These are phyloP conservation scores for Halcyon smyrnensis DNA, from an alignment of 2,797 vertebrate genomes.

Conservation along the genomic window DNA sequence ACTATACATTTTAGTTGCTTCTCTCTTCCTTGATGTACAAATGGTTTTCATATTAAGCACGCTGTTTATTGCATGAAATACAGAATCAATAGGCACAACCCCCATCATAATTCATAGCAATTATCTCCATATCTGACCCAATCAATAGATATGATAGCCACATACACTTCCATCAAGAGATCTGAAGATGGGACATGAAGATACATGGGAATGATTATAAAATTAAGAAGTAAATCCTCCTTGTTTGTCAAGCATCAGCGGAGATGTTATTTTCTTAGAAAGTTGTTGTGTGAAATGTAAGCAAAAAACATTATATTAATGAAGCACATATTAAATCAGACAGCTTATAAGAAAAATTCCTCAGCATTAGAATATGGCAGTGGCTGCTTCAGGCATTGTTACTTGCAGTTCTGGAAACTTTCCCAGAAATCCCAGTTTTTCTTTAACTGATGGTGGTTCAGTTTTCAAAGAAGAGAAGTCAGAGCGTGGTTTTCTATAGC, in stretches of 20 bases:
- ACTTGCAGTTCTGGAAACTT: conserved; percentile 11
- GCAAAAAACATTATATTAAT: background rate
- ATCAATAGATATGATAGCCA: background rate
- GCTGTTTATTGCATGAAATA: background rate
- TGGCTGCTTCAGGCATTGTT: conserved; percentile 1
- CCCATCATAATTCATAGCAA: background rate
- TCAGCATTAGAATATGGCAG: background rate
- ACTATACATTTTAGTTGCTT: background rate
- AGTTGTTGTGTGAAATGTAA: background rate
- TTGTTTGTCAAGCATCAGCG: background rate
- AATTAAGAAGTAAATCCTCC: background rate
- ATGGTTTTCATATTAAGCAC: conserved; percentile 23
- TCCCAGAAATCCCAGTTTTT: conserved; percentile 31
- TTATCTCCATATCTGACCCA: background rate
- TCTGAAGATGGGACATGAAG: background rate
- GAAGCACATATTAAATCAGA: background rate
- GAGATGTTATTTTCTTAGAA: background rate
- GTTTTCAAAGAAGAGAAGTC: background rate
- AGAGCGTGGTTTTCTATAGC: background rate
- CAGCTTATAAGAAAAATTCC: background rate
- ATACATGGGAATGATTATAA: background rate
- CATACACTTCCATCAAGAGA: background rate
- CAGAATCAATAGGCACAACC: background rate
- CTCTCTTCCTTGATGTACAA: background rate
- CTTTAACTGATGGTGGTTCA: background rate